A percentile compares a stretch with the other conserved stretches of the same genome.
Conservation (phyloP, 1,140 invertebrate species). For the Drosophila bipectinata region DNA sequence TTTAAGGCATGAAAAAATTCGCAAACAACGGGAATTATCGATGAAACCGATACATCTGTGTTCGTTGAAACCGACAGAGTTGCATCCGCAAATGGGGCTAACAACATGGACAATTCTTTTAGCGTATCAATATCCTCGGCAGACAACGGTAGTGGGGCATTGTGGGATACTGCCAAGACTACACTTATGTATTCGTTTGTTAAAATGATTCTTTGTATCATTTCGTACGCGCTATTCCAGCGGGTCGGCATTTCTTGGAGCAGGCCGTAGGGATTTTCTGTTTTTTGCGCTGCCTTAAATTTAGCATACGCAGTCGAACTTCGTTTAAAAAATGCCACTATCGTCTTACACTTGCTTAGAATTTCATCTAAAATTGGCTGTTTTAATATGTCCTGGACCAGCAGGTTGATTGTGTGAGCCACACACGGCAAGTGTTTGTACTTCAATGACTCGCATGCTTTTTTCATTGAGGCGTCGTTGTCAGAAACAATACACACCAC, state of each 20-base stretch:
- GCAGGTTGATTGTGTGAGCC: no score
- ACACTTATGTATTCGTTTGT: slow-evolving; percentile 2
- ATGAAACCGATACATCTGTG: not conserved
- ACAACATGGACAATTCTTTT: not conserved
- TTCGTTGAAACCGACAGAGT: slow-evolving; percentile 5
- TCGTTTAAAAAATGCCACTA: no score
- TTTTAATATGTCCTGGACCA: no score
- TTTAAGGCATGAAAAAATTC: slow-evolving; percentile 4
- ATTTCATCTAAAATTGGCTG: no score
- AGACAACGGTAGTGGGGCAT: not conserved
- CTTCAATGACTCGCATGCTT: no score
- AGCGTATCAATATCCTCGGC: not conserved
- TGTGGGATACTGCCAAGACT: not conserved
- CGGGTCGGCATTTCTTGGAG: slow-evolving; percentile 5
- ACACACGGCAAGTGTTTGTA: no score
- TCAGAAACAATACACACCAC: no score
- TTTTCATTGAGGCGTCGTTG: no score
- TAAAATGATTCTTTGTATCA: not conserved
- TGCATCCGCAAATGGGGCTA: slow-evolving; percentile 2
- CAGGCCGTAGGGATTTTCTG: not conserved
- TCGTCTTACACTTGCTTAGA: no score
- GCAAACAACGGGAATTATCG: not conserved
- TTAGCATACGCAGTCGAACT: no score
- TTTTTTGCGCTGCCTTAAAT: no score
- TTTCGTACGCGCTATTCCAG: slow-evolving; percentile 4